Evolutionary conservation across 2,113 vertebrate genomes (phyloP), one percentile per base, ranked within the genome.

Genomic region (Diphyllodes magnificus): DNA sequence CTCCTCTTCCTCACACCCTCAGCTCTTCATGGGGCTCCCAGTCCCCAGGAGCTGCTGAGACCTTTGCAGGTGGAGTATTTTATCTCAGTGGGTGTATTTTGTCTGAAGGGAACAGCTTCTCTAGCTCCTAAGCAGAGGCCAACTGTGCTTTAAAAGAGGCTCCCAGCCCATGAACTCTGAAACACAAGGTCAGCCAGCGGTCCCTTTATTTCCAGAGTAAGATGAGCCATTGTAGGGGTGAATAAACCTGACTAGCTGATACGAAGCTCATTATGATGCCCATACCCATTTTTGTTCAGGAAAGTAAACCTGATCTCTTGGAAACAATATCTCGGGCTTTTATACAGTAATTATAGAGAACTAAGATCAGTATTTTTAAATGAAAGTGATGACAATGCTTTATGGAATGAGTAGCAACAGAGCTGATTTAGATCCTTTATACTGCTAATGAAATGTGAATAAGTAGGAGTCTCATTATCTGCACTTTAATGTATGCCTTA

Each of bases 381-480:
- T 90, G 72, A 87, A 96, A 96, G 94, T 87, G 89, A 94, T 96
- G 92, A 96, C 92, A 95, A 78, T 85, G 87, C 89, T 97, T 94
- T 94, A 93, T 87, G 87, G 89, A 93, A 93, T 90, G 61, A 97
- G 95, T 89, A 96, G 86, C 94, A 92, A 87, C 92, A 93, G 85
- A 89, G 88, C 53, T 94, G 91, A 93, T 97, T 95, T 95, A 88
- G 78, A 86, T 83, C 90, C 93, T 94, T 97, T 96, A 92, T 97
- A 50, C 85, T 91, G 77, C 71, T 97, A 97, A 97, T 97, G 92
- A 96, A 92, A 95, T 71, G 91, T 95, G 95, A 96, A 91, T 94
- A 97, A 97, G 96, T 94, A 96, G 96, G 95, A 95, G 95, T 96
- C 96, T 96, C 91, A 95, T 97, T 97, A 97, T 94, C 95, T 96